These are phyloP conservation scores for Aplysina aerophoba DNA, from an alignment of 37 sponge, comb jelly and placozoan genomes.

Conservation along the genomic window DNA sequence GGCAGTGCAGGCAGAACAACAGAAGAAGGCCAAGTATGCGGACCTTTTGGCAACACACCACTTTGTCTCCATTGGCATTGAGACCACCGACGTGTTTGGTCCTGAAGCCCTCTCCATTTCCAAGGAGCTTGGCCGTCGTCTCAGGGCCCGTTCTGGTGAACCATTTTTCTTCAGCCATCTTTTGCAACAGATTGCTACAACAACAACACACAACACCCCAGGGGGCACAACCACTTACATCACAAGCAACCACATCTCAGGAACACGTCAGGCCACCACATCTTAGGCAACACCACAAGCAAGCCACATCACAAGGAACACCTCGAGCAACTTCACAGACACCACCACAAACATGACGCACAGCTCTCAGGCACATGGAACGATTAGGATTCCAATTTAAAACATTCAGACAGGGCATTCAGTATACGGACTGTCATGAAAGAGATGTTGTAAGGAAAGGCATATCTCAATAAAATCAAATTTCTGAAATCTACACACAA, in stretches of 20 bases:
- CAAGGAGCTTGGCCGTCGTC: not conserved
- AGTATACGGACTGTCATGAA: conserved; percentile 17
- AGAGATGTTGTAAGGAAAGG: not conserved
- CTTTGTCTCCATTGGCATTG: conserved; percentile 23
- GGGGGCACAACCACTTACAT: too few species aligned
- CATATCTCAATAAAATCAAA: conserved; percentile 1
- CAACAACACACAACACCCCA: too few species aligned
- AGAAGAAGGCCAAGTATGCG: conserved; percentile 20
- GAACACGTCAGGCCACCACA: too few species aligned
- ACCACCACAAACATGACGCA: not conserved
- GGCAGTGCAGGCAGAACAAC: conserved; percentile 6
- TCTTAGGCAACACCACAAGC: too few species aligned
- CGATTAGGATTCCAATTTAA: not conserved
- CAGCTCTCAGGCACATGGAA: not conserved
- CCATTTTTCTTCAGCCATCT: too few species aligned
- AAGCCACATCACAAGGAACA: too few species aligned
- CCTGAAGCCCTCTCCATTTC: not conserved
- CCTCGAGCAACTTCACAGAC: too few species aligned
- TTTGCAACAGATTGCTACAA: too few species aligned
- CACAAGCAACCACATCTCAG: too few species aligned
- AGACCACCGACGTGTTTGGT: conserved; percentile 15
- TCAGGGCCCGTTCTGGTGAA: too few species aligned
- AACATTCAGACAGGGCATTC: not conserved
- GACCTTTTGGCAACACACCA: not conserved
- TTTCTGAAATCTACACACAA: not conserved